phyloP scores from a whole-genome alignment of 2,113 vertebrate species.

The Percina caprodes region DNA sequence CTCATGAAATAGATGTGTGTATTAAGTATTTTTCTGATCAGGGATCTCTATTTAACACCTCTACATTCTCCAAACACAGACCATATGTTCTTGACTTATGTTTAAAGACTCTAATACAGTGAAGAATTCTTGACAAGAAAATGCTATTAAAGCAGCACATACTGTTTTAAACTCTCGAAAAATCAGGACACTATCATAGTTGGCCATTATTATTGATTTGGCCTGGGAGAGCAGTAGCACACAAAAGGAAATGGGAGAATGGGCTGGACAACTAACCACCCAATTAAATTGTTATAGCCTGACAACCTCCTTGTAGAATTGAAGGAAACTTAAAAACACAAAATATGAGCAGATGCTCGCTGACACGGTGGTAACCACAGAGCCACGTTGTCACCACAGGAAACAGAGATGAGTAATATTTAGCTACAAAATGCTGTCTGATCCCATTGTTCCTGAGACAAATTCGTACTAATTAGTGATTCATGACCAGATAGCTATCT shows the following conservation, averaged over 20 bases:
- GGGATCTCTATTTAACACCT: background rate
- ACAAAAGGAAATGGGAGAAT: background rate
- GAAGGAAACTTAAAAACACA: constrained; percentile 14
- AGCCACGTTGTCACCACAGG: constrained; percentile 9
- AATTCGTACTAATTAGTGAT: constrained; percentile 6
- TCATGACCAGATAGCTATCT: constrained; percentile 16
- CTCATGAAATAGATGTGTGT: no score
- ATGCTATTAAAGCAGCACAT: constrained; percentile 8
- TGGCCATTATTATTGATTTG: constrained; percentile 16
- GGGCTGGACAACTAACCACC: constrained; percentile 3
- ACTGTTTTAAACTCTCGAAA: constrained; percentile 1
- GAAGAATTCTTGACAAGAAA: background rate
- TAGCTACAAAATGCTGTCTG: constrained; percentile 10
- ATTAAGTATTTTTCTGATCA: no score
- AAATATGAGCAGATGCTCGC: constrained; percentile 16
- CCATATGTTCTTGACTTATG: background rate
- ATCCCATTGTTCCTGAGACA: constrained; percentile 6
- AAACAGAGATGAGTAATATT: constrained; percentile 19
- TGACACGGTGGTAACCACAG: constrained; percentile 13
- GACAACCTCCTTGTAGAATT: constrained; percentile 4
- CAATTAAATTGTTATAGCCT: constrained; percentile 12
- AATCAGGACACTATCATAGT: background rate
- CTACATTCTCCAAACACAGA: background rate
- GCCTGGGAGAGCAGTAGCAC: background rate
- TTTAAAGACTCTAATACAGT: background rate